Evolutionary conservation across 2,888 invertebrate species (phyloP).

Genomic region (Drosophila anomelani): DNA sequence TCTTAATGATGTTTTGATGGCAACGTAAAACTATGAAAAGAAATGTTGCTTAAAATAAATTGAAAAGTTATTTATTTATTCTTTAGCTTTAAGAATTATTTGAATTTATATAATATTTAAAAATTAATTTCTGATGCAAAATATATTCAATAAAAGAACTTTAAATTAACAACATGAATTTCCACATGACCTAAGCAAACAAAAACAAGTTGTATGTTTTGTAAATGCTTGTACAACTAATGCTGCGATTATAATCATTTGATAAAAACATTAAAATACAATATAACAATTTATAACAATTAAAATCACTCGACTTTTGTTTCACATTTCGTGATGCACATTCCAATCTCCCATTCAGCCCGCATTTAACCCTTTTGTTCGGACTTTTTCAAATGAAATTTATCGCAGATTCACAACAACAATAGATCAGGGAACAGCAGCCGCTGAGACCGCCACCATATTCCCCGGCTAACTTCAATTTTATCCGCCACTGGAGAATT

Average conservation of each 20-base stretch:
- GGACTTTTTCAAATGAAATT: constrained; percentile 26
- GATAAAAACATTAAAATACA: constrained; percentile 6
- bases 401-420: constrained; percentile 28
- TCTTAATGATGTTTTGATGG: constrained; percentile 31
- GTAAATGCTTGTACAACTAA: not conserved
- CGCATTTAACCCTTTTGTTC: constrained; percentile 22
- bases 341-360: constrained; percentile 1
- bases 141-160: too few relatives aligned
- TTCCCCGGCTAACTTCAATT: constrained; percentile 29
- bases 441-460: constrained; percentile 16
- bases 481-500: constrained; percentile 50
- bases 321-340: not conserved
- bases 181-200: not conserved
- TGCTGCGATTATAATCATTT: constrained; percentile 3
- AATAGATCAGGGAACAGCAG: constrained; percentile 15
- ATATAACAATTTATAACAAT: constrained; percentile 9
- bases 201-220: not conserved
- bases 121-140: not conserved
- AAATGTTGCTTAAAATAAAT: not conserved
- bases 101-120: not conserved
- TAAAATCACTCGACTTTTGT: constrained; percentile 9
- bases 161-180: not conserved
- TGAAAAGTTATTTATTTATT: not conserved
- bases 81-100: not conserved
- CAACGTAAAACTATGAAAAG: constrained; percentile 2